phyloP scores from a whole-genome alignment of 2,888 invertebrate genomes.

The Gonocerus acuteangulatus region DNA sequence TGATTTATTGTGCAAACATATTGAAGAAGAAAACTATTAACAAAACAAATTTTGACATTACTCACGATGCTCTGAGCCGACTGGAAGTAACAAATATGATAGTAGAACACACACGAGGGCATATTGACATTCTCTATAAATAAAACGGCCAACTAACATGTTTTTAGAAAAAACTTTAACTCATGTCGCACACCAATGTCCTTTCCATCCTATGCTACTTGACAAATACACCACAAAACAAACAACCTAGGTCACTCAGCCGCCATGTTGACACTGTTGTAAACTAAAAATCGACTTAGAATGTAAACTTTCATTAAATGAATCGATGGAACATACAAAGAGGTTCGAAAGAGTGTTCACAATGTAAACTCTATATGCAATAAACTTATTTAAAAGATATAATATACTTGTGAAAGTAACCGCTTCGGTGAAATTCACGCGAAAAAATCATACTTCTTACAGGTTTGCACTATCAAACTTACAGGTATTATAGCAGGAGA shows the following conservation, averaged over 20 bases:
- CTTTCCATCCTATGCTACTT: constrained; percentile 13
- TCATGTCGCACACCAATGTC: background rate
- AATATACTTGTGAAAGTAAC: no score
- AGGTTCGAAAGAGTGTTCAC: no score
- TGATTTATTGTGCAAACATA: no score
- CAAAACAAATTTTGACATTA: background rate
- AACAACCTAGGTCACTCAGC: constrained; percentile 12
- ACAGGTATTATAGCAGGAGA: no score
- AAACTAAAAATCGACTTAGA: background rate
- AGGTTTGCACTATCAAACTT: no score
- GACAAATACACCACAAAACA: constrained; percentile 17
- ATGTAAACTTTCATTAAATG: no score
- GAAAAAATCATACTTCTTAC: no score
- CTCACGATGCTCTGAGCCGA: constrained; percentile 21
- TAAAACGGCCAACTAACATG: constrained; percentile 1
- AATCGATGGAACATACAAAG: no score
- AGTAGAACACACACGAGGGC: constrained; percentile 2
- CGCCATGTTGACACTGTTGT: constrained; percentile 21
- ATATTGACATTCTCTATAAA: background rate
- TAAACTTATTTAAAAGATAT: no score
- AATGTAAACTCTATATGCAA: no score
- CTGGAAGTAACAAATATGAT: constrained; percentile 8
- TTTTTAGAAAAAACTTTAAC: background rate
- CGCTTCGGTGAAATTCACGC: no score
- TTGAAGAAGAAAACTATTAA: no score